Evolutionary conservation across 2,888 invertebrate species (phyloP).

Genomic region (Rhynchonema sp.): DNA sequence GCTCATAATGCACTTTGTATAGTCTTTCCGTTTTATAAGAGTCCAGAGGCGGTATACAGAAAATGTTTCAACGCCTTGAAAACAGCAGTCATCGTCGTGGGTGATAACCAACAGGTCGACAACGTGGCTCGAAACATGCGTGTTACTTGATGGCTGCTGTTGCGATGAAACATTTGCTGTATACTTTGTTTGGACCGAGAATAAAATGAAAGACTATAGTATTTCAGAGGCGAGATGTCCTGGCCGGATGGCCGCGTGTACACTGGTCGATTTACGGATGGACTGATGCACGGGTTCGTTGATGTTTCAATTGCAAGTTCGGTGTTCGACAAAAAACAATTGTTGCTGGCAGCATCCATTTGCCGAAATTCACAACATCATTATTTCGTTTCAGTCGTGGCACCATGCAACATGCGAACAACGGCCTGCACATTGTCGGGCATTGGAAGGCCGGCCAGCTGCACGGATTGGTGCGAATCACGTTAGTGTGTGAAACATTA

Average conservation of each 20-base stretch:
- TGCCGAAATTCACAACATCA: background rate
- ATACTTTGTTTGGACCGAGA: too few species aligned
- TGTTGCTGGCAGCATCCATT: too few species aligned
- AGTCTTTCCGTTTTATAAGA: too few species aligned
- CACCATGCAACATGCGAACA: background rate
- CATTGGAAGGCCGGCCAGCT: constrained; percentile 60
- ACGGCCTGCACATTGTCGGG: constrained; percentile 40
- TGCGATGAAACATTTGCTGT: too few species aligned
- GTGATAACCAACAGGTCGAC: too few species aligned
- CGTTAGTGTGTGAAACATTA: constrained; percentile 42
- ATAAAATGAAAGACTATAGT: too few species aligned
- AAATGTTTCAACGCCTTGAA: too few species aligned
- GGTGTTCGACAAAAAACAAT: too few species aligned
- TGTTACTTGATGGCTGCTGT: too few species aligned
- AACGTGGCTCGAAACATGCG: too few species aligned
- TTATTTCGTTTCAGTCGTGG: background rate
- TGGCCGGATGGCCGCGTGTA: constrained; percentile 61
- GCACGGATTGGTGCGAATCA: constrained; percentile 56
- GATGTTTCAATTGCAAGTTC: background rate
- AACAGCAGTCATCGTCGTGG: too few species aligned
- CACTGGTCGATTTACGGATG: constrained; percentile 56
- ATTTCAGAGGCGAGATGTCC: constrained; percentile 46
- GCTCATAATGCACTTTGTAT: background rate
- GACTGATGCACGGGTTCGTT: constrained; percentile 46
- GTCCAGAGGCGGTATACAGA: too few species aligned